phyloP scores from a whole-genome alignment of 2,888 invertebrate genomes.

The Drosophila heteroneura region DNA sequence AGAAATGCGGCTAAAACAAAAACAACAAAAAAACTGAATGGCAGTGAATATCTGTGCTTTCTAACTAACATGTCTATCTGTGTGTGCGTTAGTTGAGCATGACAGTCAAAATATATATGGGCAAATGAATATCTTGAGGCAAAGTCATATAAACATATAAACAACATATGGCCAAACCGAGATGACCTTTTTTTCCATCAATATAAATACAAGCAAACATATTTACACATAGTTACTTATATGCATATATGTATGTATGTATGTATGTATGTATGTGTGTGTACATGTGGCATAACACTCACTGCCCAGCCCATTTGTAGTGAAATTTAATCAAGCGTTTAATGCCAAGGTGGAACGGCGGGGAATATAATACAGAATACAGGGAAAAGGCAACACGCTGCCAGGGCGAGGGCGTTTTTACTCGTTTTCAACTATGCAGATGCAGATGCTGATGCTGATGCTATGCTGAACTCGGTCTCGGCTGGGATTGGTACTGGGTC shows the following conservation, averaged over 20 bases:
- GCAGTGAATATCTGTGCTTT: conserved; percentile 57
- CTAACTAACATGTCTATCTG: conserved; percentile 45
- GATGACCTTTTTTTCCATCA: conserved; percentile 58
- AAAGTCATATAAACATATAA: conserved; percentile 15
- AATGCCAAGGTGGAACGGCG: conserved; percentile 80
- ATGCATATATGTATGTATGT: conserved; percentile 5
- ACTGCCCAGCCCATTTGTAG: conserved; percentile 74
- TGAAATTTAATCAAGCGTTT: conserved; percentile 83
- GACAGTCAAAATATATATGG: conserved; percentile 29
- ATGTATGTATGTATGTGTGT: conserved; percentile 30
- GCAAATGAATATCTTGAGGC: conserved; percentile 23
- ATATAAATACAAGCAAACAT: conserved; percentile 2
- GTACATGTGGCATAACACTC: conserved; percentile 29
- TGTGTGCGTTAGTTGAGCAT: conserved; percentile 16
- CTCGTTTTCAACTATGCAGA: conserved; percentile 30
- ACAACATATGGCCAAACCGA: conserved; percentile 49
- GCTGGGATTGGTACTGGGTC: conserved; percentile 14
- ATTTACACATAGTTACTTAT: conserved; percentile 23
- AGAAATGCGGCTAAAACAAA: conserved; percentile 50
- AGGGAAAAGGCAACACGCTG: conserved; percentile 31
- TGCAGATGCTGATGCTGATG: conserved; percentile 23
- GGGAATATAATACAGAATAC: conserved; percentile 71
- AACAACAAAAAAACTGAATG: conserved; percentile 4
- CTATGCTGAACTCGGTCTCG: conserved; percentile 49
- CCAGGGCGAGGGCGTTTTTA: conserved; percentile 49